phyloP scores from a whole-genome alignment of 2,113 vertebrate genomes.

The Halichoerus grypus region DNA sequence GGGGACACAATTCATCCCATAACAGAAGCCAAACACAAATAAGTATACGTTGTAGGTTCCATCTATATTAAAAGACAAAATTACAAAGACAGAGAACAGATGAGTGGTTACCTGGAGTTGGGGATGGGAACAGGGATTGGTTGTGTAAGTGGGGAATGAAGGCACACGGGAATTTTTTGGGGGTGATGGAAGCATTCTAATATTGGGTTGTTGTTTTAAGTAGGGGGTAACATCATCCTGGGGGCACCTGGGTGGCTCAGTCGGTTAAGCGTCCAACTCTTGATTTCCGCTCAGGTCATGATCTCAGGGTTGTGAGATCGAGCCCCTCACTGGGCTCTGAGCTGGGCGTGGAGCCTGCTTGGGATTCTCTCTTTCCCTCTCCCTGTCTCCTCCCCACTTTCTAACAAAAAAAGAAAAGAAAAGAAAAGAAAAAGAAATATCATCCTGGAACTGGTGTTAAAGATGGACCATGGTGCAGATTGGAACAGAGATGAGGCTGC shows the following conservation, averaged over 20 bases:
- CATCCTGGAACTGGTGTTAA: conserved; percentile 7
- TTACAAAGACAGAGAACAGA: not conserved
- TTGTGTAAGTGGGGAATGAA: not conserved
- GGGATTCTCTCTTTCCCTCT: not conserved
- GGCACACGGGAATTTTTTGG: not conserved
- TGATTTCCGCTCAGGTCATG: not conserved
- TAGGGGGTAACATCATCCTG: not conserved
- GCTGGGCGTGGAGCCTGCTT: not conserved
- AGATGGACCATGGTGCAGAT: not conserved
- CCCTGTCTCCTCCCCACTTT: not conserved
- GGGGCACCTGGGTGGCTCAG: not conserved
- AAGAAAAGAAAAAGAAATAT: not conserved
- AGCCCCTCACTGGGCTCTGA: not conserved
- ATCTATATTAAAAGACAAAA: not conserved
- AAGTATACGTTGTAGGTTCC: not conserved
- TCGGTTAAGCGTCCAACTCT: not conserved
- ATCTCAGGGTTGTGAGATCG: not conserved
- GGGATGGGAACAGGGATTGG: not conserved
- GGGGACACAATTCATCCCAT: not conserved
- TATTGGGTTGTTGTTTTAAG: conserved; percentile 4
- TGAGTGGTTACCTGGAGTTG: not conserved
- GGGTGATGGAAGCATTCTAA: not conserved
- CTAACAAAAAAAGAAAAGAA: not conserved
- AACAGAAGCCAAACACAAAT: not conserved
- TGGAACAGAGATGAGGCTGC: not conserved